Conservation (phyloP, 2,797 vertebrate genomes). For the Phoeniculus purpureus region DNA sequence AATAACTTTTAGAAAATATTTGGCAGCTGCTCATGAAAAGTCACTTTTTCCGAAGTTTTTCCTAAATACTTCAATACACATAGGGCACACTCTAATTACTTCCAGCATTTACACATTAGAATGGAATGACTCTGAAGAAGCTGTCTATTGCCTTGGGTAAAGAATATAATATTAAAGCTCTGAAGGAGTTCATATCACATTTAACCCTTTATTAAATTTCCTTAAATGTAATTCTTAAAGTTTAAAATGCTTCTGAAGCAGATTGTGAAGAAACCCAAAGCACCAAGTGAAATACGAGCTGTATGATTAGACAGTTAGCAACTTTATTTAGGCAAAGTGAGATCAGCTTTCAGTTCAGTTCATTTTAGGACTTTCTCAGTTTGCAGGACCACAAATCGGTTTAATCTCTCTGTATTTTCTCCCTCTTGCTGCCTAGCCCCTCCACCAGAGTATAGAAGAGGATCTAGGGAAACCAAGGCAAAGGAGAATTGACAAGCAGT, state of each 20-base stretch:
- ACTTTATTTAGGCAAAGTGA: neutral
- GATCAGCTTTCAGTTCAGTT: neutral
- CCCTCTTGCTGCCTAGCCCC: neutral
- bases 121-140: slow-evolving; percentile 58
- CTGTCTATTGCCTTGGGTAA: slow-evolving; percentile 45
- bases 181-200: neutral
- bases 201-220: slow-evolving; percentile 47
- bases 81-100: slow-evolving; percentile 27
- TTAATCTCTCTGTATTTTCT: neutral
- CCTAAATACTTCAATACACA: slow-evolving; percentile 41
- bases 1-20: slow-evolving; percentile 37
- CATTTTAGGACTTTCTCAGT: neutral
- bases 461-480: neutral
- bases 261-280: neutral
- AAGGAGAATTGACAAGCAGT: neutral
- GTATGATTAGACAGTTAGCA: neutral
- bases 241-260: neutral
- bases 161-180: slow-evolving; percentile 16
- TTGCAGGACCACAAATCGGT: neutral
- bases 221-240: neutral
- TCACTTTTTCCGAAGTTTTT: slow-evolving; percentile 41
- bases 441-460: neutral
- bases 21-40: neutral
- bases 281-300: neutral
- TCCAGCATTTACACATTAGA: slow-evolving; percentile 58